Base-by-base conservation (phyloP, 2,888 invertebrate genomes). In the Allophyes oxyacanthae region DNA sequence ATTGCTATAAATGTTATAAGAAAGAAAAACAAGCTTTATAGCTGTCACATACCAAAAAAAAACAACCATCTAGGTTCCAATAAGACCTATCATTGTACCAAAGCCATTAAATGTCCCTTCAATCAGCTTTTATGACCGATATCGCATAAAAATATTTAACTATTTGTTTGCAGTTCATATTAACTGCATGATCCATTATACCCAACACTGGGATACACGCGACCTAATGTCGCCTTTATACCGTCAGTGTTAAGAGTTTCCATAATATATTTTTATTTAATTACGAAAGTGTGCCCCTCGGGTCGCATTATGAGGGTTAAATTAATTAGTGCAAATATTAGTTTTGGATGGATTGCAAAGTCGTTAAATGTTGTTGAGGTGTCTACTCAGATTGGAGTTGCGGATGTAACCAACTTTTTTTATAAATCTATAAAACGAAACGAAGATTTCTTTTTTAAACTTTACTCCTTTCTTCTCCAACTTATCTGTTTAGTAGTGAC, bases 121-220 rank as follows among this genome's bases (percentile, higher is more conserved):
- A 93, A 94, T 94, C 92, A 92, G 84, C 72, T 84, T 93, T 94
- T 94, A 94, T 91, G 93, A 92, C 77, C 85, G 78, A 85, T 88
- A 84, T 82, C 85, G 65, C 91, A 88, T 93, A 93, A 93, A 94
- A 92, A 92, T 93, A 88, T 93, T 94, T 93, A 92, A 93, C 88
- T 87, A 81, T 91, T 90, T 94, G 89, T 94, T 94, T 93, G 91
- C 88, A 81, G 81, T 82, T 87, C 79, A 89, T 92, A 93, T 93
- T 94, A 93, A 93, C 88, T 87, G 82, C 83, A 59, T 54, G 53
- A 55, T 46, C 71, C 62, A 64, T 74, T 77, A 67, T 68, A 26
- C 66, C 64, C 64, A 62, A 66, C 58, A 71, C 50, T 70, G 43
- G 49, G 41, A 4, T 45, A 65, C 74, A 76, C 36, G 58, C 66